These are phyloP conservation scores for Mirza zaza DNA, from an alignment of 2,113 vertebrate genomes.

Conservation along the genomic window DNA sequence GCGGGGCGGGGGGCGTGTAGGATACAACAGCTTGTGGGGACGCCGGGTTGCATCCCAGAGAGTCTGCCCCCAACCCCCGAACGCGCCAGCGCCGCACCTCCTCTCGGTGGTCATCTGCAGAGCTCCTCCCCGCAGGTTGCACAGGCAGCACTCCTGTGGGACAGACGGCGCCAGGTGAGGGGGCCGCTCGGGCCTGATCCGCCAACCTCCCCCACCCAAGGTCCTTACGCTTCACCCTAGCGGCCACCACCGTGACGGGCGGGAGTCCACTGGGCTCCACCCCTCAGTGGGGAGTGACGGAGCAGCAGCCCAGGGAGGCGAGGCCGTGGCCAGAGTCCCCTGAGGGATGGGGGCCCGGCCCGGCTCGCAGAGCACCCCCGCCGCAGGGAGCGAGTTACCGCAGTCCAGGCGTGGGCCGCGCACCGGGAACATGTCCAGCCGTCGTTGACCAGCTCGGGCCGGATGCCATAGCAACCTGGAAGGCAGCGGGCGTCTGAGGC, in stretches of 20 bases:
- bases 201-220: rapidly evolving
- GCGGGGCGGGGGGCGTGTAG: no score
- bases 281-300: neutral
- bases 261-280: neutral
- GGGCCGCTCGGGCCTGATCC: neutral
- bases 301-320: neutral
- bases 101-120: slow-evolving; percentile 93
- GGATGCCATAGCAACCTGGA: slow-evolving; percentile 95
- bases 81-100: slow-evolving; percentile 80
- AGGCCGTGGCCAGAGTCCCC: neutral
- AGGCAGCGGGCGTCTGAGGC: neutral
- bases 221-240: neutral
- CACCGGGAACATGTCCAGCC: slow-evolving; percentile 95
- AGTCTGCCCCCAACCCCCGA: neutral
- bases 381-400: slow-evolving; percentile 81
- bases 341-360: neutral
- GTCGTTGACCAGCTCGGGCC: slow-evolving; percentile 87
- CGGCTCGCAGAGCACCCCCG: neutral
- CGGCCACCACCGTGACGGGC: neutral
- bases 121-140: slow-evolving; percentile 95
- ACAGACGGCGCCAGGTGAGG: neutral
- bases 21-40: no score
- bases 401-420: slow-evolving; percentile 88
- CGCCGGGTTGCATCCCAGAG: neutral
- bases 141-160: slow-evolving; percentile 94